phyloP scores from a whole-genome alignment of 1,140 invertebrate genomes.

The Drosophila tropicalis region DNA sequence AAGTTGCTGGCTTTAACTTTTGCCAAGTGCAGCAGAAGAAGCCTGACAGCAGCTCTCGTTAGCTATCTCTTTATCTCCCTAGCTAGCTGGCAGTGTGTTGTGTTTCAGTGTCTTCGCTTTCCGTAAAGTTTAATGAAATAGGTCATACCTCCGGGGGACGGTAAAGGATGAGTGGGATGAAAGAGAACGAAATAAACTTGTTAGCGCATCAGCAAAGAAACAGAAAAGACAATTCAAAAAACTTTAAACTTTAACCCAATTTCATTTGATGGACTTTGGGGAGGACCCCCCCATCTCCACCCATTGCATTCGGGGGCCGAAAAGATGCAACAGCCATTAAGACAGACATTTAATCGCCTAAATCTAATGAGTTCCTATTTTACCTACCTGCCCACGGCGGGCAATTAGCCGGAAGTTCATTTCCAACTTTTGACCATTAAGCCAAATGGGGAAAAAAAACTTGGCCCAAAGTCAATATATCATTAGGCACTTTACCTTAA shows the following conservation, averaged over 20 bases:
- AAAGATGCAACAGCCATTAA: neutral
- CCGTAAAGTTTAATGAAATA: constrained; percentile 69
- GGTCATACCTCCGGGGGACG: constrained; percentile 31
- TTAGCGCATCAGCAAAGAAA: constrained; percentile 49
- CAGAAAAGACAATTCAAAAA: constrained; percentile 19
- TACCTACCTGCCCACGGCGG: constrained; percentile 22
- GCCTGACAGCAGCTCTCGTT: neutral
- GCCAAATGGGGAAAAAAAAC: constrained; percentile 18
- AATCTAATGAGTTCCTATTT: constrained; percentile 48
- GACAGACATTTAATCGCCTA: constrained; percentile 33
- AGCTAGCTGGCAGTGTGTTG: neutral
- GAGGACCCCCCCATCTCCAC: neutral
- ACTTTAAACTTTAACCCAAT: constrained; percentile 14
- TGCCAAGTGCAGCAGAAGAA: neutral
- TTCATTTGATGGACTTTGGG: constrained; percentile 1
- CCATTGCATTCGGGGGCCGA: neutral
- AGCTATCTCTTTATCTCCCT: constrained; percentile 7
- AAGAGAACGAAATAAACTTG: constrained; percentile 40
- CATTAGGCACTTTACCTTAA: constrained; percentile 69
- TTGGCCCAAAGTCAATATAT: constrained; percentile 66
- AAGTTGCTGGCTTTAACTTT: neutral
- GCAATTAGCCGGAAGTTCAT: constrained; percentile 31
- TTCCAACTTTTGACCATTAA: constrained; percentile 16
- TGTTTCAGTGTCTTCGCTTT: constrained; percentile 40
- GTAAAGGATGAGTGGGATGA: constrained; percentile 14